Percentiles rank a stretch among this genome's conserved stretches.
These are phyloP conservation scores for Microcebus murinus DNA, from an alignment of 2,113 vertebrate species.

Conservation along the genomic window DNA sequence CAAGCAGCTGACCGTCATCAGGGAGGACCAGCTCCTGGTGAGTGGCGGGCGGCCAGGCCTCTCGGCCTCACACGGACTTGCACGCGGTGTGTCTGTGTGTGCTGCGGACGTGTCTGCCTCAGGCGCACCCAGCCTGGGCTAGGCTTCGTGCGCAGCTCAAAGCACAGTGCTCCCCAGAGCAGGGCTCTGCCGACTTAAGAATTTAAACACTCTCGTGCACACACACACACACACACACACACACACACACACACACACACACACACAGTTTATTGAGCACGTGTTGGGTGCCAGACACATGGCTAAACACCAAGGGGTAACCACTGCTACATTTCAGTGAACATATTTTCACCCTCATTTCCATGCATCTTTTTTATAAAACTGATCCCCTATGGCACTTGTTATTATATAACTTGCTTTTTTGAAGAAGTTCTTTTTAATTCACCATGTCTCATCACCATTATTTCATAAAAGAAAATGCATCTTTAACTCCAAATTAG, in stretches of 20 bases:
- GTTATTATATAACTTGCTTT: background rate
- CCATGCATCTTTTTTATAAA: background rate
- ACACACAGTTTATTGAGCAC: background rate
- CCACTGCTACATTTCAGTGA: background rate
- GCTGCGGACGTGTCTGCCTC: background rate
- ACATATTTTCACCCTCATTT: background rate
- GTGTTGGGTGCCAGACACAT: no score
- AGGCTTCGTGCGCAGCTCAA: background rate
- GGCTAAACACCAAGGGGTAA: background rate
- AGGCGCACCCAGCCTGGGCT: background rate
- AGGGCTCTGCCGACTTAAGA: background rate
- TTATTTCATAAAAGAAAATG: constrained; percentile 39
- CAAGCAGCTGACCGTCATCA: constrained; percentile 96
- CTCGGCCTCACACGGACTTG: background rate
- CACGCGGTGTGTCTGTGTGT: rapidly evolving
- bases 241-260: no score
- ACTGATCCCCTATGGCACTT: background rate
- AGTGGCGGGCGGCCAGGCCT: constrained; percentile 49
- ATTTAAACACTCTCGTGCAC: background rate
- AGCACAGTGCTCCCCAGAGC: background rate
- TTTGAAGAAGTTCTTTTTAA: background rate
- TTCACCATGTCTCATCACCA: background rate
- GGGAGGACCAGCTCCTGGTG: constrained; percentile 96
- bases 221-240: background rate
- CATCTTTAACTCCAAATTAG: background rate